Base-by-base conservation (phyloP, 2,113 vertebrate species). In the Brachyhypopomus gauderio region DNA sequence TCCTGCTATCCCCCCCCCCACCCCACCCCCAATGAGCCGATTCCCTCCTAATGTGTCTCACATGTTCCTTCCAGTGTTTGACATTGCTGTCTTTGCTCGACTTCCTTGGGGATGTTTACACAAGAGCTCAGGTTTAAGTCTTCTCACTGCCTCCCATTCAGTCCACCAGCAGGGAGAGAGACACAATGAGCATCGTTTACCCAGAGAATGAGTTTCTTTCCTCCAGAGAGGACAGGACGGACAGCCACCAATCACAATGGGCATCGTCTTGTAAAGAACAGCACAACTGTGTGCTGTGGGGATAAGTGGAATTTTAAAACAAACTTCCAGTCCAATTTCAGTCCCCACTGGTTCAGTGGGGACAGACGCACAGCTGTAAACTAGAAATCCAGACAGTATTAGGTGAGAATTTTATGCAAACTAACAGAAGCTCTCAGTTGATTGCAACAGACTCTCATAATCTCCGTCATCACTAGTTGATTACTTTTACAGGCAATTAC, bases 41-140 rank as follows among this genome's bases (percentile, higher is more conserved):
- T 82, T 86, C 87, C 85, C 75, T 85, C 59, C 85, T 78, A 87
- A 89, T 91, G 90, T 84, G 81, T 90, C 87, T 86, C 87, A 87
- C 86, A 89, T 87, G 84, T 88, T 86, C 83, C 77, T 88, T 76
- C 86, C 89, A 88, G 92, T 86, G 89, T 91, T 79, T 91, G 89
- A 91, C 89, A 86, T 84, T 66, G 48, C 52, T 66, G 58, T 60
- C 36, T 72, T 81, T 67, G 88, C 89, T 90, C 87, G 84, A 87
- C 85, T 86, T 45, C 83, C 79, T 81, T 38, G 69, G 83, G 88
- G 89, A 87, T 88, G 88, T 92, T 92, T 91, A 88, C 84, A 85
- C 86, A 88, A 89, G 78, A 67, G 83, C 80, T 84, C 86, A 87
- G 78, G 87, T 89, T 92, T 86, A 82, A 85, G 72, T 69, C 79